Base-by-base conservation (phyloP, 2,888 invertebrate species). In the Melinaea menophilus region DNA sequence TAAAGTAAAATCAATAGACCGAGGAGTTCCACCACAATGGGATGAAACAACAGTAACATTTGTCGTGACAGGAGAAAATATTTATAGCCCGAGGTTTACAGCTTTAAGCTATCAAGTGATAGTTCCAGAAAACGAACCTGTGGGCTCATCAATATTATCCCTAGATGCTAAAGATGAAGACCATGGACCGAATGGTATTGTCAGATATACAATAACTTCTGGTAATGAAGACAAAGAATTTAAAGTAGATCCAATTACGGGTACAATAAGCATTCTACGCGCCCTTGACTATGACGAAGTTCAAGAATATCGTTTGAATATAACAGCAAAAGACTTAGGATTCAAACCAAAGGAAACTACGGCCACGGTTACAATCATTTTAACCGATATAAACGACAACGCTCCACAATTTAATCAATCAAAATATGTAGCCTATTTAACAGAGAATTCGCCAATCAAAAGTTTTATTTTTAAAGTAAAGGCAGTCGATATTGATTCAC, bases 381-480 rank as follows among this genome's bases (percentile, higher is more conserved):
- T 99, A 1, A 96, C 96, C 0, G 98, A 99, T 79, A 96, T 98
- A 47, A 98, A 98, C 78, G 98, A 99, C 77, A 98, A 98, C 81
- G 94, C 97, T 9, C 98, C 98, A 0, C 88, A 92, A 12, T 99
- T 98, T 78, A 95, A 95, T 80, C 94, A 95, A 79, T 91, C 93
- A 0, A 85, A 92, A 59, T 98, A 95, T 78, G 92, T 95, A 72
- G 96, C 96, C 0, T 95, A 93, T 77, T 86, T 98, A 55, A 92
- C 94, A 0, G 98, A 98, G 90, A 98, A 98, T 79, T 93, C 95
- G 12, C 94, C 95, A 0, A 85, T 94, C 0, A 94, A 95, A 60
- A 94, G 94, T 67, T 93, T 93, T 71, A 95, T 97, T 9, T 95
- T 93, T 74, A 93, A 93, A 80, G 93, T 97, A 0, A 87, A 91